Evolutionary conservation across 2,113 vertebrate genomes (phyloP).

Genomic region (Crotalus horridus): DNA sequence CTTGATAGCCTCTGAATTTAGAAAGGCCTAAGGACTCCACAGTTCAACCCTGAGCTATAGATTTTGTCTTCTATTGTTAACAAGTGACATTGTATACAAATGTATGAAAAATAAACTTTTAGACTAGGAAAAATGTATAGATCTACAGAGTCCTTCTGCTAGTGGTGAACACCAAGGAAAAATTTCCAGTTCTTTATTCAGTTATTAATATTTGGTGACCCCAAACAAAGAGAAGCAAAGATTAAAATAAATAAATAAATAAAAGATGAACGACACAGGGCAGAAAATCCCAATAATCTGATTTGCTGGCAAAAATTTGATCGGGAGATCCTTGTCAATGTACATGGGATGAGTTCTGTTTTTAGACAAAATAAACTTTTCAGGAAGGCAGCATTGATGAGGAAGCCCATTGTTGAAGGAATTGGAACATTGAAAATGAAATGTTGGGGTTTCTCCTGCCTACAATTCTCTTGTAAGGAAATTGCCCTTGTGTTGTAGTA

Average conservation of each 20-base stretch:
- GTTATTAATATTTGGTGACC: background rate
- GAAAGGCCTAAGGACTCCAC: too few relatives aligned
- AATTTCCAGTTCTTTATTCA: background rate
- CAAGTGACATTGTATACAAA: background rate
- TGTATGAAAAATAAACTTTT: background rate
- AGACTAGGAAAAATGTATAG: background rate
- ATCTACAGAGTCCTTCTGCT: background rate
- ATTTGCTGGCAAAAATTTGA: too few relatives aligned
- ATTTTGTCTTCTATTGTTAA: too few relatives aligned
- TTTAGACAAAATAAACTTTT: background rate
- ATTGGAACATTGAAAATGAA: background rate
- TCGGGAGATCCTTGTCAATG: too few relatives aligned
- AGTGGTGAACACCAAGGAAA: background rate
- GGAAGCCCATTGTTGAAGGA: background rate
- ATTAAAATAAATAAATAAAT: too few relatives aligned
- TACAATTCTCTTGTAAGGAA: background rate
- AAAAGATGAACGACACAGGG: too few relatives aligned
- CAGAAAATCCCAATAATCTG: too few relatives aligned
- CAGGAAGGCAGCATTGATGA: background rate
- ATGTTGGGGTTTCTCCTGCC: background rate
- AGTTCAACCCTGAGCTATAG: too few relatives aligned
- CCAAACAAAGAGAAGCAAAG: background rate
- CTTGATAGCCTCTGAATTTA: too few relatives aligned
- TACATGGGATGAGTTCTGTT: background rate
- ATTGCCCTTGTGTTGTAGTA: background rate